Conservation (phyloP, 2,113 vertebrate species). For the Catharus fuscescens region DNA sequence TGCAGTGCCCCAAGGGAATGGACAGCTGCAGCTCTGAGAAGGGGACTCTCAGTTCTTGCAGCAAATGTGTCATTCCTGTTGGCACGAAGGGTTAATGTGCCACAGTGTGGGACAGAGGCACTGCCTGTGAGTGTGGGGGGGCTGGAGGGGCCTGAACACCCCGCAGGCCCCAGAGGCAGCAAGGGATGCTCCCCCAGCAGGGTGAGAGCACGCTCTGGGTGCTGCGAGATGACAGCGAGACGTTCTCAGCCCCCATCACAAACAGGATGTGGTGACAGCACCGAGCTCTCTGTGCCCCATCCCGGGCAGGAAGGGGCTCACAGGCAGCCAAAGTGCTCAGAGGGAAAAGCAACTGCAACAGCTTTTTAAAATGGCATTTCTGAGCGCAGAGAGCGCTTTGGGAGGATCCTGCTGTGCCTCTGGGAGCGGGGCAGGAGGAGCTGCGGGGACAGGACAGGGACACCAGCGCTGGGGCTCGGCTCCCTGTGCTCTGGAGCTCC, state of each 20-base stretch:
- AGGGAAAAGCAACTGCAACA: neutral
- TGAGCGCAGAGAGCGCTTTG: rapidly evolving
- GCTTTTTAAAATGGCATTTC: neutral
- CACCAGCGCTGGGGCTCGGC: too few relatives aligned
- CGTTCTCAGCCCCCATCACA: neutral
- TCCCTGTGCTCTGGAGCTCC: too few relatives aligned
- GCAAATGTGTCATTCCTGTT: neutral
- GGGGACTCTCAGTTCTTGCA: neutral
- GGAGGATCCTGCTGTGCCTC: neutral
- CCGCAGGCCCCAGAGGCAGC: rapidly evolving
- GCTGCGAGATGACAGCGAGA: neutral
- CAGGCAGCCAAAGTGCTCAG: neutral
- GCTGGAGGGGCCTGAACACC: neutral
- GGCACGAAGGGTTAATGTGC: neutral
- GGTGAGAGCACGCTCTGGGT: rapidly evolving
- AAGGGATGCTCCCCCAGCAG: neutral
- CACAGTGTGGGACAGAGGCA: rapidly evolving
- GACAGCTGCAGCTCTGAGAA: neutral
- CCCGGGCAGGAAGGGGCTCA: neutral
- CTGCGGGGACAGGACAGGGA: too few relatives aligned
- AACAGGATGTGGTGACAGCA: constrained; percentile 72
- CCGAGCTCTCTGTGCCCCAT: neutral
- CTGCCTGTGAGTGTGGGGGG: neutral
- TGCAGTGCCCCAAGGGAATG: neutral
- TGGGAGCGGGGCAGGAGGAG: neutral